Conservation (phyloP, 2,113 vertebrate genomes). For the Brachyhypopomus gauderio region DNA sequence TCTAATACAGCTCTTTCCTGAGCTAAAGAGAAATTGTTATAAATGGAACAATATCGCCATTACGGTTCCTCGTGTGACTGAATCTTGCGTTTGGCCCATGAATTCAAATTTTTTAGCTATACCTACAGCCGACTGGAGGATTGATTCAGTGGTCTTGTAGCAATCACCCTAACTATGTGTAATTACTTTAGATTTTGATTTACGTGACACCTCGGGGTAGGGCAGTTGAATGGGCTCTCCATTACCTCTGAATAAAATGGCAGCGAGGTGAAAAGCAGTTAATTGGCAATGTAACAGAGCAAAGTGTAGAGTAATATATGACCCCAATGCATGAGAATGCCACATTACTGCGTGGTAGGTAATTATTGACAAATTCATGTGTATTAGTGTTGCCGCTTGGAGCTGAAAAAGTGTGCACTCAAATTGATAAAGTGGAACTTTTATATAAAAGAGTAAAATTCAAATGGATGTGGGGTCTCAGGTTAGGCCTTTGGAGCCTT, state of each 20-base stretch:
- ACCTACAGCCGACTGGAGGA: constrained; percentile 17
- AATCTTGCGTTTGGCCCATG: background rate
- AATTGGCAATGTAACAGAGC: background rate
- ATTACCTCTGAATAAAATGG: constrained; percentile 15
- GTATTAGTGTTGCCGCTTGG: background rate
- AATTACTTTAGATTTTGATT: constrained; percentile 53
- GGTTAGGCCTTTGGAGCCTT: too few relatives aligned
- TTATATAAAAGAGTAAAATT: too few relatives aligned
- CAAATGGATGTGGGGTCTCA: too few relatives aligned
- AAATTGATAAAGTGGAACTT: too few relatives aligned
- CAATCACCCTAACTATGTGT: constrained; percentile 34
- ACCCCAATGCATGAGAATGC: background rate
- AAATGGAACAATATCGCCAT: constrained; percentile 34
- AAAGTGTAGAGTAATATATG: background rate
- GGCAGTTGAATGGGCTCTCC: constrained; percentile 18
- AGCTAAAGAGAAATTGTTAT: constrained; percentile 48
- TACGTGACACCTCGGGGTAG: constrained; percentile 22
- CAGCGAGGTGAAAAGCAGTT: constrained; percentile 12
- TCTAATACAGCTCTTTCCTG: constrained; percentile 17
- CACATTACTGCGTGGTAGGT: background rate
- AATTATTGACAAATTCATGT: background rate
- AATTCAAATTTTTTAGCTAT: constrained; percentile 19
- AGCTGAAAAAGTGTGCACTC: background rate
- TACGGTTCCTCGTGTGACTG: background rate
- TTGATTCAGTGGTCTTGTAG: constrained; percentile 15